Percentiles rank a stretch among this genome's conserved stretches.
These are phyloP conservation scores for Bellardia bayeri DNA, from an alignment of 2,888 invertebrate genomes.

Conservation along the genomic window DNA sequence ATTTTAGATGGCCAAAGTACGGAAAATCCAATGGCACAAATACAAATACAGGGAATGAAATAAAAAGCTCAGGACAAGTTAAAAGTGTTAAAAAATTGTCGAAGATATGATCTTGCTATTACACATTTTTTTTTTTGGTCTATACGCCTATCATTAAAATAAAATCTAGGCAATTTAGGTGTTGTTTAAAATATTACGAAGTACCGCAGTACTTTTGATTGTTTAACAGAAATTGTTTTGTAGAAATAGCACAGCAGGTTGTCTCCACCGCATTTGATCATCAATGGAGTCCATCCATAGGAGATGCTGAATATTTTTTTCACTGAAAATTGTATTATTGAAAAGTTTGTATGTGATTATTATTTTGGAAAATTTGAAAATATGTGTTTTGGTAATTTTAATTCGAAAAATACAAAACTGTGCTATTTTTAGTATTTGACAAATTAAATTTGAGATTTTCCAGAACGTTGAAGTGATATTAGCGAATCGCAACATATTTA, in stretches of 20 bases:
- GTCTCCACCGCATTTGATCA: slow-evolving; percentile 74
- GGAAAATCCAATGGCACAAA: slow-evolving; percentile 18
- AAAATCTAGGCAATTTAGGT: slow-evolving; percentile 32
- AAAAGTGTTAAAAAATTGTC: slow-evolving; percentile 63
- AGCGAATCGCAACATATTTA: not conserved
- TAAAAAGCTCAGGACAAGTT: slow-evolving; percentile 54
- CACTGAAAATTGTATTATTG: slow-evolving; percentile 10
- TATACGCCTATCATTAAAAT: slow-evolving; percentile 10
- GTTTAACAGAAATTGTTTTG: slow-evolving; percentile 49
- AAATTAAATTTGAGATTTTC: slow-evolving; percentile 22
- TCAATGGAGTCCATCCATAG: slow-evolving; percentile 46
- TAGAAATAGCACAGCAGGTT: slow-evolving; percentile 80
- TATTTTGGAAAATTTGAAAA: not conserved
- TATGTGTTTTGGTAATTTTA: not conserved
- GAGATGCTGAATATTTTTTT: not conserved
- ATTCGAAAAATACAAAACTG: not conserved
- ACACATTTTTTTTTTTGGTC: not conserved
- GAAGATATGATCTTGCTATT: slow-evolving; percentile 65
- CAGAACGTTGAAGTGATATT: not conserved
- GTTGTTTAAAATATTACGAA: slow-evolving; percentile 51
- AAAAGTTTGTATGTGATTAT: not conserved
- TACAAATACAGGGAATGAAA: slow-evolving; percentile 3
- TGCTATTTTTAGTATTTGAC: slow-evolving; percentile 41
- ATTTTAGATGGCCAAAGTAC: slow-evolving; percentile 46
- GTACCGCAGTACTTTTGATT: slow-evolving; percentile 49